Percentiles rank a stretch among this genome's conserved stretches.
Evolutionary conservation across 92 coral and sea anemone genomes (phyloP).

Genomic region (Epizoanthus stellaris): DNA sequence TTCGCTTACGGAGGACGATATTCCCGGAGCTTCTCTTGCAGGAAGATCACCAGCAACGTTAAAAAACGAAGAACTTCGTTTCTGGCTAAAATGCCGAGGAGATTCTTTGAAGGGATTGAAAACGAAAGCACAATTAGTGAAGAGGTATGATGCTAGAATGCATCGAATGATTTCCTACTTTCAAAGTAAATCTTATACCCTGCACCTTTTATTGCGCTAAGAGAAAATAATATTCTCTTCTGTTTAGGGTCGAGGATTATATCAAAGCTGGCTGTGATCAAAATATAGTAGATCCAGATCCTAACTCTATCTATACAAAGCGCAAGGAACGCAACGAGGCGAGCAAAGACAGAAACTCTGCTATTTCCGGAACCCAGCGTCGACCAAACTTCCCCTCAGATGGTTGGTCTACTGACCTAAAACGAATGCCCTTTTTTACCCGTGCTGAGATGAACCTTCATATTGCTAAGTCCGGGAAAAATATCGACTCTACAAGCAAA

Average conservation of each 20-base stretch:
- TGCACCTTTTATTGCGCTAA: slow-evolving; percentile 6
- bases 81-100: slow-evolving; percentile 41
- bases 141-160: slow-evolving; percentile 3
- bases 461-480: slow-evolving; percentile 63
- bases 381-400: slow-evolving; percentile 52
- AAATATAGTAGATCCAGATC: slow-evolving; percentile 65
- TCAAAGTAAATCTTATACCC: not conserved
- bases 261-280: slow-evolving; percentile 49
- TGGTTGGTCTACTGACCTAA: slow-evolving; percentile 64
- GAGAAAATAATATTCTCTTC: slow-evolving; percentile 33
- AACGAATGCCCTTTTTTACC: slow-evolving; percentile 64
- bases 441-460: slow-evolving; percentile 70
- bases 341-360: slow-evolving; percentile 47
- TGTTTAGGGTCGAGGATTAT: slow-evolving; percentile 60
- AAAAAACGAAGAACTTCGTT: slow-evolving; percentile 30
- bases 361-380: slow-evolving; percentile 31
- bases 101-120: slow-evolving; percentile 32
- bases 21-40: slow-evolving; percentile 60
- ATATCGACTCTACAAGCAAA: slow-evolving; percentile 43
- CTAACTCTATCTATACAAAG: slow-evolving; percentile 39
- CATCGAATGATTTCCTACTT: not conserved
- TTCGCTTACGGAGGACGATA: slow-evolving; percentile 48
- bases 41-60: slow-evolving; percentile 30
- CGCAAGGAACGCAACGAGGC: slow-evolving; percentile 53
- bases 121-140: slow-evolving; percentile 23